Base-by-base conservation (phyloP, 2,888 invertebrate genomes). In the Petrolisthes manimaculis region DNA sequence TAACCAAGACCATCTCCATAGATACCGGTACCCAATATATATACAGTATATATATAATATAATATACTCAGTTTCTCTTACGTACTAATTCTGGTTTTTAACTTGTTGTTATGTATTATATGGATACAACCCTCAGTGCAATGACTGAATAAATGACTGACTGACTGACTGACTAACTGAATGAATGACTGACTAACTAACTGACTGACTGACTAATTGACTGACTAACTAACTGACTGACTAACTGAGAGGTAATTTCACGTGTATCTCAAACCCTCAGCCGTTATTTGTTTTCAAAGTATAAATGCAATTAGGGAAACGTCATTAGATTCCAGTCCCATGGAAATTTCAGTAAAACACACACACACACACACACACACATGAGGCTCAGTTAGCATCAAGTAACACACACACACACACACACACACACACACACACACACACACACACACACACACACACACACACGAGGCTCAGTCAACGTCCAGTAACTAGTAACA, bases 281-380 rank as follows among this genome's bases (percentile, higher is more conserved):
- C 61, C 37, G 56, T 24, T 56, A 82, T 82, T 82, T 77, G 77
- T 77, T 77, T 77, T 53, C 77, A 51, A 14, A 77, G 77, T 51
- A 53, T 51, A 69, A 69, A 69, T 69, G 82, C 82, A 82, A 82
- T 82, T 82, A 82, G 67, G 82, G 74, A 75, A 84, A 84, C 56
- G 61, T 84, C 75, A 74, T 84, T 84, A 69, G 77, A 84, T 74
- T n/a, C 75, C 56, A 18, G 53, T 5, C 24, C 56, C 55, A n/a
- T 71, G 71, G 21, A 8, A 8, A 14, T 71, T 8, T n/a, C 21
- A n/a, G 6, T n/a, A 21, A 8, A 71, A 71, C 71, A n/a, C 14
- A n/a, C 71, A 71, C 71, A 61, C 67, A 61, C 67, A 61, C 18
- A 61, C 67, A 75, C 51, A 37, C 12, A 78, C 54, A 78, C 12